Evolutionary conservation across 2,797 vertebrate genomes (phyloP).

Genomic region (Enteromius unitaeniatus): DNA sequence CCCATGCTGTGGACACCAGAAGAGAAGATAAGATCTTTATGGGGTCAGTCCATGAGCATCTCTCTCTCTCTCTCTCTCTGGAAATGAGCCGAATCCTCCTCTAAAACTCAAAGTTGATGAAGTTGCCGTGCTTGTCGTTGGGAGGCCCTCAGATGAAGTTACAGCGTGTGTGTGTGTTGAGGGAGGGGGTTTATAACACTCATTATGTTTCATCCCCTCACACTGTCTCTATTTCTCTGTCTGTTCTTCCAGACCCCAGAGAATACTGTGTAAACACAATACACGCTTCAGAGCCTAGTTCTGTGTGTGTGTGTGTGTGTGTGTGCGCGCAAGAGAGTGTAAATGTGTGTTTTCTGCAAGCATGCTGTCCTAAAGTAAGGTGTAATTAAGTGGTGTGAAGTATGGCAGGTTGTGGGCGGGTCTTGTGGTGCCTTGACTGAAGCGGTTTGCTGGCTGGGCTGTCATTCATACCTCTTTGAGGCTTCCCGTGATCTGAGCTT

Average conservation of each 20-base stretch:
- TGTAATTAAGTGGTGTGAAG: conserved; percentile 42
- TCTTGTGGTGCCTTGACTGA: conserved; percentile 47
- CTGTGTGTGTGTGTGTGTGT: not conserved
- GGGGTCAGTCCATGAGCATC: not conserved
- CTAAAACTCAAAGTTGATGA: conserved; percentile 28
- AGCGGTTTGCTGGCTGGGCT: conserved; percentile 62
- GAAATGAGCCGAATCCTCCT: conserved; percentile 26
- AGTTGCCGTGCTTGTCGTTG: conserved; percentile 1
- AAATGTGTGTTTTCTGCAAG: conserved; percentile 32
- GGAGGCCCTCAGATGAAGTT: conserved; percentile 24
- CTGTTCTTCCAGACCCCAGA: conserved; percentile 39
- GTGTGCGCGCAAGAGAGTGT: not conserved
- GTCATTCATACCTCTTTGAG: conserved; percentile 67
- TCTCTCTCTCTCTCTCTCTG: not conserved
- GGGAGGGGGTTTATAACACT: conserved; percentile 33
- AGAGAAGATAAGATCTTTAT: conserved; percentile 25
- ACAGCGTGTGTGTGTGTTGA: conserved; percentile 9
- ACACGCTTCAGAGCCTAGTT: conserved; percentile 3
- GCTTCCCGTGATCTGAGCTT: conserved; percentile 68
- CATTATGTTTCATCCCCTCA: conserved; percentile 42
- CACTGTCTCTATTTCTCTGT: conserved; percentile 32
- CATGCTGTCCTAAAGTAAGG: conserved; percentile 23
- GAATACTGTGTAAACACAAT: conserved; percentile 43
- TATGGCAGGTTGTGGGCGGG: conserved; percentile 39
- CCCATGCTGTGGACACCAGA: conserved; percentile 20